Conservation (phyloP, 2,113 vertebrate genomes). For the Butastur rufipennis region DNA sequence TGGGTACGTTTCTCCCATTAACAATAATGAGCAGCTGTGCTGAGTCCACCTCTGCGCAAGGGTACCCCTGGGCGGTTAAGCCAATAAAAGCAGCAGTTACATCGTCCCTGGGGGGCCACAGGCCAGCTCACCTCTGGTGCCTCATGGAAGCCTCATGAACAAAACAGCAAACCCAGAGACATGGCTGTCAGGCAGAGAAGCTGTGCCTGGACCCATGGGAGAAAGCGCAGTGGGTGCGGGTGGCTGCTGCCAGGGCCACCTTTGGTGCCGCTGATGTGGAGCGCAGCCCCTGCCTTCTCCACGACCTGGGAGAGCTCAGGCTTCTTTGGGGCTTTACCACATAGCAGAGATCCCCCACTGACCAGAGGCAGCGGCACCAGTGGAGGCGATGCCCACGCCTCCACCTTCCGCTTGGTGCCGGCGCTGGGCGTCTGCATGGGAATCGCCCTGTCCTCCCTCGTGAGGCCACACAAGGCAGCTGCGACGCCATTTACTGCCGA, state of each 20-base stretch:
- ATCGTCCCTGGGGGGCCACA: rapidly evolving
- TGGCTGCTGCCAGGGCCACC: rapidly evolving
- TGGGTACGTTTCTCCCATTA: neutral
- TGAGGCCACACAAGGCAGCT: rapidly evolving
- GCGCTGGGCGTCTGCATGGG: rapidly evolving
- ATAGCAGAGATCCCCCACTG: rapidly evolving
- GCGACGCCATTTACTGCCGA: rapidly evolving
- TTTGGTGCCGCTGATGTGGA: neutral
- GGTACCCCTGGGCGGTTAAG: neutral
- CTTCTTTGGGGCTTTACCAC: neutral
- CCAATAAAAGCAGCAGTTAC: neutral
- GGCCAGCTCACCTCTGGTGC: neutral
- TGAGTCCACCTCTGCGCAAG: rapidly evolving
- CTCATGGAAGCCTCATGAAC: neutral
- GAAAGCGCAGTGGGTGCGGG: rapidly evolving
- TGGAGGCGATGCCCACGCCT: neutral
- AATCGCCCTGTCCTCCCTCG: neutral
- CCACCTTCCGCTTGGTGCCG: rapidly evolving
- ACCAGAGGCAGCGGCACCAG: neutral
- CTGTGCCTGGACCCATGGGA: rapidly evolving
- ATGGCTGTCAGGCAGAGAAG: rapidly evolving
- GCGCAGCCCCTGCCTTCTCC: neutral
- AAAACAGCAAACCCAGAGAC: neutral
- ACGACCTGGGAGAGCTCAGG: neutral
- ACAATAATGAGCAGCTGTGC: neutral